Conservation (phyloP, 2,797 vertebrate genomes). For the Acrossocheilus wenchowensis region DNA sequence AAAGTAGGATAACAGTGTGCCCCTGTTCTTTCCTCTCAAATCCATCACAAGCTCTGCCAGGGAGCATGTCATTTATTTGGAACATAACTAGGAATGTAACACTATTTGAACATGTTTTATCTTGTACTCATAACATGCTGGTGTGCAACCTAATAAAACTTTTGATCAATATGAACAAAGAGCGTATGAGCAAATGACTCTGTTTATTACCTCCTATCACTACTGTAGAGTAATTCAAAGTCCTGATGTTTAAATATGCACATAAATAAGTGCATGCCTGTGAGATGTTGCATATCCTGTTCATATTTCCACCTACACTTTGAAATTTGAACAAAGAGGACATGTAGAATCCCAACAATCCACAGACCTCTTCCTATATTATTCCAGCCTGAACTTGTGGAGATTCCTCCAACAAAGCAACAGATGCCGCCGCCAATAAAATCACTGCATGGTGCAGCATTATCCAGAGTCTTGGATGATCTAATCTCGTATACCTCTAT, state of each 20-base stretch:
- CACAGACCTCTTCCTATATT: conserved; percentile 26
- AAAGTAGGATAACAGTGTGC: not conserved
- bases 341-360: conserved; percentile 39
- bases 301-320: conserved; percentile 8
- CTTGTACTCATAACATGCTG: conserved; percentile 58
- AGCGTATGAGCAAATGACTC: conserved; percentile 53
- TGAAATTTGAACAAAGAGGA: conserved; percentile 28
- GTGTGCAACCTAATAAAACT: conserved; percentile 67
- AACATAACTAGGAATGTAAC: conserved; percentile 65
- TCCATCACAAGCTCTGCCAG: conserved; percentile 50
- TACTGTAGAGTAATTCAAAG: conserved; percentile 1
- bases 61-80: conserved; percentile 67
- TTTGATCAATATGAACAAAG: conserved; percentile 66
- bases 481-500: conserved; percentile 42
- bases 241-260: conserved; percentile 1
- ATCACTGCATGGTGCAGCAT: conserved; percentile 36
- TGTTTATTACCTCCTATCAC: conserved; percentile 52
- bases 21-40: conserved; percentile 6
- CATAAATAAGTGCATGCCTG: not conserved
- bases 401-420: conserved; percentile 40
- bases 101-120: conserved; percentile 70
- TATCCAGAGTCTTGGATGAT: conserved; percentile 33
- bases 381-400: conserved; percentile 22
- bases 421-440: conserved; percentile 37
- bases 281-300: conserved; percentile 7